These are phyloP conservation scores for Dicranocentrus wangi DNA, from an alignment of 2,888 invertebrate species.

Conservation along the genomic window DNA sequence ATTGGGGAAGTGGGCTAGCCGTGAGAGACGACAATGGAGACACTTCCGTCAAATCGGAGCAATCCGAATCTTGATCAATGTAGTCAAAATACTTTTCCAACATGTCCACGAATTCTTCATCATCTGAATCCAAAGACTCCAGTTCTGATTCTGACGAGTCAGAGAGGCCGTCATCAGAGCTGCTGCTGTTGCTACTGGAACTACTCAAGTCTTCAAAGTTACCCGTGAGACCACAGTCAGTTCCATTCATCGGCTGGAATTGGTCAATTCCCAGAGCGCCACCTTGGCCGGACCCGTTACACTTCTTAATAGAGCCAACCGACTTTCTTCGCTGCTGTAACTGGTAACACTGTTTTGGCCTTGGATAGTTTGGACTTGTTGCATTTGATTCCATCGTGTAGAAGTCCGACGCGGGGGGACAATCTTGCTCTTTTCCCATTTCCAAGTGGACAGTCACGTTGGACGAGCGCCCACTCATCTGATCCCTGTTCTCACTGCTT, in stretches of 20 bases:
- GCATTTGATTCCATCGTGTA: constrained; percentile 40
- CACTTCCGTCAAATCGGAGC: constrained; percentile 69
- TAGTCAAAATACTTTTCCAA: constrained; percentile 67
- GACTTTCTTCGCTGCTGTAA: constrained; percentile 47
- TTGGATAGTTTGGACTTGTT: constrained; percentile 49
- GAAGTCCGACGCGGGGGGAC: neutral
- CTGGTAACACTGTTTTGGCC: constrained; percentile 56
- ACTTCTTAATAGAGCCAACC: constrained; percentile 13
- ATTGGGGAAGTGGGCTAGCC: constrained; percentile 58
- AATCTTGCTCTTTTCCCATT: constrained; percentile 8
- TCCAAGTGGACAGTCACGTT: constrained; percentile 41
- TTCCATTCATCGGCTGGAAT: constrained; percentile 35
- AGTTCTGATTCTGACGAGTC: constrained; percentile 47
- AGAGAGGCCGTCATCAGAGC: constrained; percentile 38
- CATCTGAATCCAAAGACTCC: constrained; percentile 53
- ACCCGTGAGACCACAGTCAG: constrained; percentile 33
- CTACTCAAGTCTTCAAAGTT: constrained; percentile 20
- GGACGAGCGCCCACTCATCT: constrained; percentile 36
- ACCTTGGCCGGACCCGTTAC: neutral
- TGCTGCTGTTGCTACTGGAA: constrained; percentile 60
- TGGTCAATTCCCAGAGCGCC: neutral
- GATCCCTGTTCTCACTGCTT: neutral
- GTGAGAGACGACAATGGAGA: constrained; percentile 65
- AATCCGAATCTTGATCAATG: constrained; percentile 62
- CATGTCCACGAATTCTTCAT: constrained; percentile 67